phyloP scores from a whole-genome alignment of 2,888 invertebrate species.

The Ferrisia virgata region DNA sequence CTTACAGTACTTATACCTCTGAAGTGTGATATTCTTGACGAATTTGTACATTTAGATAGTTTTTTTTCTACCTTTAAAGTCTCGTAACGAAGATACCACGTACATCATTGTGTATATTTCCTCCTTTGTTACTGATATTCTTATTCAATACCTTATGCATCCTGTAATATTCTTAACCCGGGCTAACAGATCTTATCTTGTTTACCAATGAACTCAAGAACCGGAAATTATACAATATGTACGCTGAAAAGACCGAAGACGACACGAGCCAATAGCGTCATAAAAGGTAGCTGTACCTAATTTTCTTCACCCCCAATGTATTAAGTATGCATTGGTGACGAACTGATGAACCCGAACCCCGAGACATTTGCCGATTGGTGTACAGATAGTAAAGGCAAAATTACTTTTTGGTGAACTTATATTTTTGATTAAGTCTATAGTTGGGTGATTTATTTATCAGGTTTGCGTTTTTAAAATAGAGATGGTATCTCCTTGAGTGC shows the following conservation, averaged over 20 bases:
- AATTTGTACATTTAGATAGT: not conserved
- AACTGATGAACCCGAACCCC: too few relatives aligned
- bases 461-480: too few relatives aligned
- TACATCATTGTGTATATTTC: conserved; percentile 8
- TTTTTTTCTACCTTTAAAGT: not conserved
- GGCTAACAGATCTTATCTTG: conserved; percentile 29
- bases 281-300: not conserved
- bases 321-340: too few relatives aligned
- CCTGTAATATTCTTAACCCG: conserved; percentile 35
- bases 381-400: too few relatives aligned
- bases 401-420: too few relatives aligned
- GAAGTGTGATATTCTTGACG: not conserved
- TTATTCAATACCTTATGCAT: conserved; percentile 27
- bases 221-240: conserved; percentile 36
- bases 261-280: not conserved
- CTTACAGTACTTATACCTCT: not conserved
- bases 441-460: too few relatives aligned
- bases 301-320: too few relatives aligned
- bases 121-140: conserved; percentile 14
- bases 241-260: not conserved
- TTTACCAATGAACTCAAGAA: conserved; percentile 35
- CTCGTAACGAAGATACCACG: not conserved
- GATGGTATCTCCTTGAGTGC: too few relatives aligned
- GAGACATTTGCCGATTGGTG: too few relatives aligned
- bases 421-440: too few relatives aligned